Evolutionary conservation across 2,888 invertebrate genomes (phyloP).

Genomic region (Dusona sp.): DNA sequence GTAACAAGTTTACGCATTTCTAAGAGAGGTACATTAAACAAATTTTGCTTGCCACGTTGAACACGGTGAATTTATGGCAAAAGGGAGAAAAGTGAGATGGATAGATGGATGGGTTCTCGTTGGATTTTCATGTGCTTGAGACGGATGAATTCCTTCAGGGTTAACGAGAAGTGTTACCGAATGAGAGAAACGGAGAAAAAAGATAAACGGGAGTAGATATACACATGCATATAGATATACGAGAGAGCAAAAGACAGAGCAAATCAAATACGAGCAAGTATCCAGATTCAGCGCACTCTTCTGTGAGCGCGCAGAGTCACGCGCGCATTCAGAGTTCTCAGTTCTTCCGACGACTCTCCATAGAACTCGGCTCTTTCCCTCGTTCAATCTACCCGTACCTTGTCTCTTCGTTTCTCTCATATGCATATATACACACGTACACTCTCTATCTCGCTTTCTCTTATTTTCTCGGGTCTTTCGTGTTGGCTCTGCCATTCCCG

Average conservation of each 20-base stretch:
- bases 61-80: slow-evolving; percentile 43
- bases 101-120: slow-evolving; percentile 27
- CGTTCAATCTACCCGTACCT: slow-evolving; percentile 46
- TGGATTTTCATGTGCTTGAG: slow-evolving; percentile 28
- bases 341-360: slow-evolving; percentile 54
- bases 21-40: slow-evolving; percentile 36
- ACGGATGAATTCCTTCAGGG: slow-evolving; percentile 50
- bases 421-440: background rate
- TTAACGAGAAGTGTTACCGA: slow-evolving; percentile 56
- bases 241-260: slow-evolving; percentile 32
- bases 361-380: slow-evolving; percentile 51
- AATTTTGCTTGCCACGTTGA: slow-evolving; percentile 60
- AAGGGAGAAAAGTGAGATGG: slow-evolving; percentile 24
- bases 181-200: slow-evolving; percentile 46
- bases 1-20: slow-evolving; percentile 5
- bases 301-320: slow-evolving; percentile 48
- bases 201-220: slow-evolving; percentile 20
- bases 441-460: slow-evolving; percentile 42
- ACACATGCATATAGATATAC: background rate
- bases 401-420: slow-evolving; percentile 37
- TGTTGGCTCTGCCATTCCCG: slow-evolving; percentile 75
- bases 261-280: slow-evolving; percentile 54
- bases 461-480: slow-evolving; percentile 56
- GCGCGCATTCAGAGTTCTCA: slow-evolving; percentile 37
- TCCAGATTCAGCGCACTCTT: slow-evolving; percentile 53